Conservation (phyloP, 2,113 vertebrate species). For the Datnioides undecimradiatus region DNA sequence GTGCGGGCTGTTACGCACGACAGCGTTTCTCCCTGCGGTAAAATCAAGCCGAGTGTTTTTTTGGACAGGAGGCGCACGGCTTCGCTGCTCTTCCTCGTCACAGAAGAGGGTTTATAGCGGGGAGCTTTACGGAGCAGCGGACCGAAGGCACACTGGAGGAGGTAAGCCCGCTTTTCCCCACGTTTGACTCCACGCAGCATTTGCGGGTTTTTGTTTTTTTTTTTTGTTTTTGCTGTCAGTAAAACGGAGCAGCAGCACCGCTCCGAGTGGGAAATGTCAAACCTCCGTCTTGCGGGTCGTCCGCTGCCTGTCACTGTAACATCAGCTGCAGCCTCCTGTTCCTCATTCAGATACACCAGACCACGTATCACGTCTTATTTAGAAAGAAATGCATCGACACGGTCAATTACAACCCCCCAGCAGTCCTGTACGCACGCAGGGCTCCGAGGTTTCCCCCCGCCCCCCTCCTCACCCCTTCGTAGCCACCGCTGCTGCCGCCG, state of each 20-base stretch:
- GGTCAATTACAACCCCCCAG: background rate
- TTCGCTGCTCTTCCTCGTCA: slow-evolving; percentile 56
- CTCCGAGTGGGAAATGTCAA: slow-evolving; percentile 33
- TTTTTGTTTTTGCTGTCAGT: slow-evolving; percentile 43
- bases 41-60: slow-evolving; percentile 19
- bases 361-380: background rate
- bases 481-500: background rate
- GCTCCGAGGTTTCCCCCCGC: background rate
- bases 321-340: slow-evolving; percentile 30
- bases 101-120: slow-evolving; percentile 26
- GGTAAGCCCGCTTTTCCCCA: slow-evolving; percentile 45
- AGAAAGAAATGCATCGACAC: background rate
- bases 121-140: slow-evolving; percentile 46
- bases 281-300: background rate
- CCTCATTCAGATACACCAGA: background rate
- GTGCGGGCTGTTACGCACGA: slow-evolving; percentile 41
- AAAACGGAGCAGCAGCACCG: background rate
- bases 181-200: background rate
- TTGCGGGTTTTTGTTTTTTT: no score
- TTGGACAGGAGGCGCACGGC: slow-evolving; percentile 41
- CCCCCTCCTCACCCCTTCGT: background rate
- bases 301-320: slow-evolving; percentile 4
- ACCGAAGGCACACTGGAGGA: slow-evolving; percentile 60
- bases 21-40: slow-evolving; percentile 55
- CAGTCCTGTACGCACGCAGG: slow-evolving; percentile 12